phyloP scores from a whole-genome alignment of 1,140 invertebrate genomes.

The Lepidurus arcticus region DNA sequence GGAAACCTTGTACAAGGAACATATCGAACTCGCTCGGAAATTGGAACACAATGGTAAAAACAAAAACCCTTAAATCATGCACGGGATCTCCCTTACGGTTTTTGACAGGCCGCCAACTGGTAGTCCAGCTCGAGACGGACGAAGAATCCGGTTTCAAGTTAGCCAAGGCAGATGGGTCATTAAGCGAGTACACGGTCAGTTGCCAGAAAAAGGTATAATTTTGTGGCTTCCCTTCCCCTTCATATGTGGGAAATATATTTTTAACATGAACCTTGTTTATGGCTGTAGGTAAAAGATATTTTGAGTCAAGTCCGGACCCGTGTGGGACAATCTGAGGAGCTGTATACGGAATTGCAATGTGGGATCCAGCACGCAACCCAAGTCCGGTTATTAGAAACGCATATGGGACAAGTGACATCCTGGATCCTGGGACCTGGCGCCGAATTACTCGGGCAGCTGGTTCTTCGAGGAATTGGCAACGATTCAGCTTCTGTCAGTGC shows the following conservation, averaged over 20 bases:
- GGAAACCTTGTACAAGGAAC: constrained; percentile 28
- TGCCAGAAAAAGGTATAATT: constrained; percentile 29
- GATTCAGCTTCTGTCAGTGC: constrained; percentile 64
- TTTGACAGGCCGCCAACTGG: constrained; percentile 43
- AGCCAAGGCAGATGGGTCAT: constrained; percentile 41
- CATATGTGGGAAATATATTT: neutral
- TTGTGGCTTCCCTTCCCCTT: neutral
- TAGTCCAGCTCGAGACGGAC: constrained; percentile 42
- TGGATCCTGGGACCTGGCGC: constrained; percentile 72
- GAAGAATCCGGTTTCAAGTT: constrained; percentile 40
- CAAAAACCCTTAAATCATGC: neutral
- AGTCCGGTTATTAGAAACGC: constrained; percentile 55
- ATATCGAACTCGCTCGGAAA: constrained; percentile 28
- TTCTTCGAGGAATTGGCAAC: constrained; percentile 63
- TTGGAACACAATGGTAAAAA: constrained; percentile 29
- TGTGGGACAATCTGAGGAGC: constrained; percentile 31
- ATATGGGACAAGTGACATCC: constrained; percentile 61
- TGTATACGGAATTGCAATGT: constrained; percentile 33
- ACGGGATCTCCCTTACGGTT: neutral
- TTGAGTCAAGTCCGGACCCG: constrained; percentile 26
- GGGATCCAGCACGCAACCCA: constrained; percentile 43
- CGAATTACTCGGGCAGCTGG: constrained; percentile 54
- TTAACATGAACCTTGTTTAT: neutral
- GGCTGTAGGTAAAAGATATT: constrained; percentile 30
- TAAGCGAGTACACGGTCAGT: constrained; percentile 41